Conservation (phyloP, 2,113 vertebrate genomes). For the Prunella fulvescens region DNA sequence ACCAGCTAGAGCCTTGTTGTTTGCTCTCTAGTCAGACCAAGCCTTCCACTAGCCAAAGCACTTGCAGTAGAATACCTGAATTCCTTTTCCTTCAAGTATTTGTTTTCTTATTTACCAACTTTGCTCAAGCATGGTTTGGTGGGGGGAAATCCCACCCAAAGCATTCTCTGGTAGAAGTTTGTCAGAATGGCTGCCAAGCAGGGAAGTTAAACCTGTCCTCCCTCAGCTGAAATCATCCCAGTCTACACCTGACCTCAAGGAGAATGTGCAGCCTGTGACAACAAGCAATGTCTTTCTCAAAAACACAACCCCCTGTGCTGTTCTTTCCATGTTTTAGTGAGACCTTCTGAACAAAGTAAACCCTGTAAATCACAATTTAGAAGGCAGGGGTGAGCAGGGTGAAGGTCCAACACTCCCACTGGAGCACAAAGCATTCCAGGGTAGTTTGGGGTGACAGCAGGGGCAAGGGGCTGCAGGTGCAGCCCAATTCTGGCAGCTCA, state of each 20-base stretch:
- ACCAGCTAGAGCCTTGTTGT: not conserved
- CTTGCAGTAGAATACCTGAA: not conserved
- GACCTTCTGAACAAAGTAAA: not conserved
- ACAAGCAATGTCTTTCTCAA: not conserved
- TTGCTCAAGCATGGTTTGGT: not conserved
- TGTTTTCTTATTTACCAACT: not conserved
- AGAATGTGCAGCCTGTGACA: not conserved
- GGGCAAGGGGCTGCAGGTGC: constrained; percentile 21
- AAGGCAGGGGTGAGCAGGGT: not conserved
- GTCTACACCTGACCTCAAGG: not conserved
- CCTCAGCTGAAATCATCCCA: not conserved
- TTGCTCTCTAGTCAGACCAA: not conserved
- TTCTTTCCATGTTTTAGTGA: fast-evolving
- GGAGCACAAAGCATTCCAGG: not conserved
- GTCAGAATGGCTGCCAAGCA: not conserved
- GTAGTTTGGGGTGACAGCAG: not conserved
- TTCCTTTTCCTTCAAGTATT: not conserved
- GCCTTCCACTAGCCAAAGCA: not conserved
- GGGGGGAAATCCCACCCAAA: not conserved
- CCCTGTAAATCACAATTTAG: not conserved
- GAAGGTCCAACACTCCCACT: not conserved
- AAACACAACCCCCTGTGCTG: not conserved
- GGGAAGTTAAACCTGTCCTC: not conserved
- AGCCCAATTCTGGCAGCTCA: not conserved
- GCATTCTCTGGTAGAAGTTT: not conserved